Evolutionary conservation across 2,888 invertebrate genomes (phyloP), one percentile per base, ranked within the genome.

Genomic region (Gortyna flavago): DNA sequence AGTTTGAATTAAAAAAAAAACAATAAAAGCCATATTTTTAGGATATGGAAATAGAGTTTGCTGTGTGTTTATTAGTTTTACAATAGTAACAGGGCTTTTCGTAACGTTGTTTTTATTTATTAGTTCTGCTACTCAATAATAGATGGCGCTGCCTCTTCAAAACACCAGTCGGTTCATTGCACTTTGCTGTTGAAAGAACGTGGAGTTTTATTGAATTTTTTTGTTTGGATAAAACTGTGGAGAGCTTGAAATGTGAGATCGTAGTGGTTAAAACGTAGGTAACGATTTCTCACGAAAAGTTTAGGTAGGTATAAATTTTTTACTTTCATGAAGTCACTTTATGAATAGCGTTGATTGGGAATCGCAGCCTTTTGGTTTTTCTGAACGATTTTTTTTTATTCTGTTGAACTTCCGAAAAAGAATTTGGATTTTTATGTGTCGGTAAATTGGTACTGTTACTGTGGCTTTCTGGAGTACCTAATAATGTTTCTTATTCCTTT

Each of bases 141-240:
- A 95, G 95, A 95, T 95, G 94, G 91, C 94, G 90, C 54, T 87
- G 75, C 54, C n/a, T 11, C 44, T 51, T 64, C 65, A 65, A 57
- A 57, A 68, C 62, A 64, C 11, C 16, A 66, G 32, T 44, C 69
- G 16, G 86, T 85, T 80, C 80, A 76, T 65, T 85, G 86, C 85
- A 83, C 80, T 81, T 79, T 69, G 73, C 41, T 54, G 38, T 51
- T 68, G 48, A 66, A 57, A 76, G 68, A 75, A 61, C 70, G 75
- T 75, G 59, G 75, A 79, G 71, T 72, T 85, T 79, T 74, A 77
- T 74, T 77, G 64, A 69, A 76, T 8, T 72, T 72, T 85, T 72
- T 73, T 77, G 57, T 81, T 61, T 65, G 48, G 25, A 67, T 71
- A 64, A 59, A 72, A 77, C 51, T 62, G 51, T 72, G 41, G 61